These are phyloP conservation scores for Orycteropus afer DNA, from an alignment of 2,113 vertebrate genomes.

Conservation along the genomic window DNA sequence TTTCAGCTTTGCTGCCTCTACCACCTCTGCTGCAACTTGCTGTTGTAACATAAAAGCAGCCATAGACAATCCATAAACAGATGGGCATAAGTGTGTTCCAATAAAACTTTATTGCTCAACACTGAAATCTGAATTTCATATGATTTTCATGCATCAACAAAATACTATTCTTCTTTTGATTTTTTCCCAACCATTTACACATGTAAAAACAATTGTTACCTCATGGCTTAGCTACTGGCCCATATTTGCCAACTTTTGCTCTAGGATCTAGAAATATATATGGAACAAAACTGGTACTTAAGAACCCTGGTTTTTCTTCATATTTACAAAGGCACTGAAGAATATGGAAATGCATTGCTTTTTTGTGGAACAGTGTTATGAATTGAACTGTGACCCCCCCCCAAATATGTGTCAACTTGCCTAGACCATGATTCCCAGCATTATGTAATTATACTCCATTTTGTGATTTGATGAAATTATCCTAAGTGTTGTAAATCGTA, in stretches of 20 bases:
- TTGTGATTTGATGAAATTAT: too few species aligned
- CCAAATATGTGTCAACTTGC: too few species aligned
- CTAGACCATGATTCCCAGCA: too few species aligned
- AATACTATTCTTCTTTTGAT: background rate
- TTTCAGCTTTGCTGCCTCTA: background rate
- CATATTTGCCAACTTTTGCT: background rate
- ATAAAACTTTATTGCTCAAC: background rate
- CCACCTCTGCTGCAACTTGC: background rate
- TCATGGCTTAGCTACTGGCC: background rate
- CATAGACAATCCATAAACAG: fast-evolving
- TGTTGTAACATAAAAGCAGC: background rate
- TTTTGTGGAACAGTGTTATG: background rate
- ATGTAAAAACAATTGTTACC: background rate
- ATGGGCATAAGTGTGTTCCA: too few species aligned
- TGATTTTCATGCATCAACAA: background rate
- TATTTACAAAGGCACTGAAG: background rate
- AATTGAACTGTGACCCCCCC: too few species aligned
- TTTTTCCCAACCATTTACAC: background rate
- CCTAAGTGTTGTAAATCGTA: too few species aligned
- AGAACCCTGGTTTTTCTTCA: background rate
- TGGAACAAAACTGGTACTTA: background rate
- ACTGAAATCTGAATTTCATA: background rate
- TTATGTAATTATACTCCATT: too few species aligned
- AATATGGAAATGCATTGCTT: background rate
- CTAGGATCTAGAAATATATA: background rate